phyloP scores from a whole-genome alignment of 2,113 vertebrate genomes.

The human region DNA sequence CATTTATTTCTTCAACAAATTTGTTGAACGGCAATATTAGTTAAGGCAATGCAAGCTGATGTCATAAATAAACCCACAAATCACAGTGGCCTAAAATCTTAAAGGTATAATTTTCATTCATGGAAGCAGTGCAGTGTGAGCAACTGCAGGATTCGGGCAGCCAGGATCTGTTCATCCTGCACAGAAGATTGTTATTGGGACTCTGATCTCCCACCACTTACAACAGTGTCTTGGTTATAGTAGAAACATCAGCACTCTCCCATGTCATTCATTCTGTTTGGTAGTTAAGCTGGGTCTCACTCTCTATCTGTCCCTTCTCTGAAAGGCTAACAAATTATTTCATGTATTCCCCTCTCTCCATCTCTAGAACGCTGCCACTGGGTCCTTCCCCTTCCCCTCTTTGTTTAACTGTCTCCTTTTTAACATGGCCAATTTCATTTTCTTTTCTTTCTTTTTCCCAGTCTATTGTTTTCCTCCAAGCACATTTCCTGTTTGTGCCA shows the following conservation, averaged over 20 bases:
- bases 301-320: neutral
- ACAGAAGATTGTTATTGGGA: too few species aligned
- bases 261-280: neutral
- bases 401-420: neutral
- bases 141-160: neutral
- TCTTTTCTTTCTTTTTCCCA: constrained; percentile 2
- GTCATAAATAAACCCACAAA: neutral
- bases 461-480: neutral
- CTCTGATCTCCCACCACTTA: neutral
- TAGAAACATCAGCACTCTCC: neutral
- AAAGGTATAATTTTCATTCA: neutral
- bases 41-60: neutral
- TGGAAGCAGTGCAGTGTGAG: neutral
- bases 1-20: neutral
- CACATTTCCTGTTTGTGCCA: neutral
- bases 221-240: neutral
- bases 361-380: neutral
- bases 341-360: neutral
- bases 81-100: neutral
- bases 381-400: fast-evolving
- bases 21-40: neutral
- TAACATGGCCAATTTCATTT: neutral
- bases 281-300: neutral
- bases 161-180: neutral
- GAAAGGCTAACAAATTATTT: neutral